Conservation (phyloP, 1,140 invertebrate species). For the Drosophila sp. region DNA sequence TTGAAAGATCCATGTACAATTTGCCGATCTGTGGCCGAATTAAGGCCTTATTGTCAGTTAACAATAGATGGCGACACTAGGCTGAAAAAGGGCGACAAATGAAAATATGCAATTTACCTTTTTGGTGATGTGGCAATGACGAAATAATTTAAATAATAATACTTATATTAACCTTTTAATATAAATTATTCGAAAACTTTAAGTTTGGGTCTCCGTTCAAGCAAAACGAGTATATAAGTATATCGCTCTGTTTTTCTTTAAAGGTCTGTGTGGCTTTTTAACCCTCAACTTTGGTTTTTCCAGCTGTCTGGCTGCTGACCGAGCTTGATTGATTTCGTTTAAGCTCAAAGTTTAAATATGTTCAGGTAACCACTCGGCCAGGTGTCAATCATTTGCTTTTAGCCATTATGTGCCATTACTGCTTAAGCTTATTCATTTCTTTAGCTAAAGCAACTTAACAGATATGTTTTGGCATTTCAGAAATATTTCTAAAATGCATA, state of each 20-base stretch:
- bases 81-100: no score
- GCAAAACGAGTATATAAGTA: no score
- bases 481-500: not conserved
- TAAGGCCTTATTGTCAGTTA: no score
- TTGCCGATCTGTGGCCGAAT: no score
- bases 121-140: no score
- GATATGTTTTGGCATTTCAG: not conserved
- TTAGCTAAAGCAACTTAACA: not conserved
- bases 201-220: no score
- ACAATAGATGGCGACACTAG: no score
- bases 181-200: no score
- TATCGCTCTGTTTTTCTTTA: not conserved
- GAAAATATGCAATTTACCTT: no score
- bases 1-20: no score
- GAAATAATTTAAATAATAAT: no score
- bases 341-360: not conserved
- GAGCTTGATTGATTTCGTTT: conserved; percentile 24
- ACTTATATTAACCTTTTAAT: no score
- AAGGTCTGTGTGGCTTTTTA: not conserved
- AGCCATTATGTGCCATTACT: not conserved
- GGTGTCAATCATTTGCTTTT: conserved; percentile 4
- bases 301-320: not conserved
- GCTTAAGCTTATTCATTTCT: not conserved
- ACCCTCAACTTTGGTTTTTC: not conserved
- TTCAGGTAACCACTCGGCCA: conserved; percentile 15